phyloP scores from a whole-genome alignment of 2,888 invertebrate genomes.

The Pseudeuparius sepicola region DNA sequence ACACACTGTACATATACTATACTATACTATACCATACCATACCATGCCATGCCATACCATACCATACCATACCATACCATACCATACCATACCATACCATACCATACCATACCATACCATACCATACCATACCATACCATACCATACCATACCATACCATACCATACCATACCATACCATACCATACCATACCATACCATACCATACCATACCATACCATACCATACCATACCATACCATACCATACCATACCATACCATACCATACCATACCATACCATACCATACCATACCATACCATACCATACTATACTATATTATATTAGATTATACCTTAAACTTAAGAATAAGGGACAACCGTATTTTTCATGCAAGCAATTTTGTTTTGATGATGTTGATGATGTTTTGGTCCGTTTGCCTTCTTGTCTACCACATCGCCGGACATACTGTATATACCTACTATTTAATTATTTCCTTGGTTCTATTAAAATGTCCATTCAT shows the following conservation, averaged over 20 bases:
- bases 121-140: constrained; percentile 10
- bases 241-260: constrained; percentile 10
- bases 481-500: too few relatives aligned
- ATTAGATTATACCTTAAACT: constrained; percentile 6
- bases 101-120: constrained; percentile 10
- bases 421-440: constrained; percentile 2
- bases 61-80: constrained; percentile 10
- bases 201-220: constrained; percentile 10
- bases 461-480: neutral
- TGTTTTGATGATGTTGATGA: neutral
- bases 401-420: constrained; percentile 1
- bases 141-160: constrained; percentile 10
- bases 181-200: constrained; percentile 10
- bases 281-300: constrained; percentile 10
- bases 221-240: constrained; percentile 10
- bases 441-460: constrained; percentile 1
- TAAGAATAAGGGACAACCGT: too few relatives aligned
- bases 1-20: too few relatives aligned
- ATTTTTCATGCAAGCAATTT: neutral
- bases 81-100: constrained; percentile 10
- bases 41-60: constrained; percentile 7
- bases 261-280: constrained; percentile 10
- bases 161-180: constrained; percentile 10
- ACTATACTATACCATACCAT: too few relatives aligned
- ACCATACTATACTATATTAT: constrained; percentile 8